phyloP scores from a whole-genome alignment of 2,113 vertebrate species.

The Crotalus tigris region DNA sequence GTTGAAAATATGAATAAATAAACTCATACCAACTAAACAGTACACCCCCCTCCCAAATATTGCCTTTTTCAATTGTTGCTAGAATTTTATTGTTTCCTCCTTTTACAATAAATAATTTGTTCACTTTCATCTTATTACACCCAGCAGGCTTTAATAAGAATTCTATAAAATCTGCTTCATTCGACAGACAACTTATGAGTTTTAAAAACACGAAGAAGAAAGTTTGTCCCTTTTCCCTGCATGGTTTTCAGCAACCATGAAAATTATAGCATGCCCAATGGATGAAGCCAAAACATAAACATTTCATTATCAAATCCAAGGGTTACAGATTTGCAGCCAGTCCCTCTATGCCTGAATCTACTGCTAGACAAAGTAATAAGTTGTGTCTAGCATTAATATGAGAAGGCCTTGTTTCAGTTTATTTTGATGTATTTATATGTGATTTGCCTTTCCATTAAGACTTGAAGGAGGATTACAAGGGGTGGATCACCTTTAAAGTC shows the following conservation, averaged over 20 bases:
- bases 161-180: not conserved
- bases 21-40: not conserved
- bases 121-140: not conserved
- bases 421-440: not conserved
- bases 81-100: not conserved
- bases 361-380: not conserved
- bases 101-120: not conserved
- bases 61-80: not conserved
- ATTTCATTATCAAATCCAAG: not conserved
- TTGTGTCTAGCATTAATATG: not conserved
- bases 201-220: not conserved
- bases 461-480: not conserved
- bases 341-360: not conserved
- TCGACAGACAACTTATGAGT: not conserved
- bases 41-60: not conserved
- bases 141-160: not conserved
- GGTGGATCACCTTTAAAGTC: too few species aligned
- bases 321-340: not conserved
- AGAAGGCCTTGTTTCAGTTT: not conserved
- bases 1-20: not conserved
- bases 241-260: not conserved
- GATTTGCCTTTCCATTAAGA: not conserved
- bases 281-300: not conserved
- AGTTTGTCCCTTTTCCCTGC: not conserved
- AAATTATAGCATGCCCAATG: not conserved